Evolutionary conservation across 2,797 vertebrate species (phyloP).

Genomic region (Pampus argenteus): DNA sequence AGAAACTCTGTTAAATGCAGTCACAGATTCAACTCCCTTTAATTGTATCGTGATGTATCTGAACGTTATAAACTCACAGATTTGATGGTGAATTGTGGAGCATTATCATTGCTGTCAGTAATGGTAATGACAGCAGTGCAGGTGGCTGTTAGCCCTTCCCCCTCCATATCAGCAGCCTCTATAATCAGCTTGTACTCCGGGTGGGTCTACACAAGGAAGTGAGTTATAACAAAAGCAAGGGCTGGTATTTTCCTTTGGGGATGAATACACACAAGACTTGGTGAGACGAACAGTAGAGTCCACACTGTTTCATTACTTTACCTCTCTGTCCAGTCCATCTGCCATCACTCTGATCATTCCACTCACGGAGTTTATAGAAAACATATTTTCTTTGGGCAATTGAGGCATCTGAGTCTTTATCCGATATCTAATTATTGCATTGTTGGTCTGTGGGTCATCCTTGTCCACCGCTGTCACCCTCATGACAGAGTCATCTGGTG

Average conservation of each 20-base stretch:
- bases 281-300: not conserved
- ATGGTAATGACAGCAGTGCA: slow-evolving; percentile 82
- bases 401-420: slow-evolving; percentile 83
- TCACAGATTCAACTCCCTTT: not conserved
- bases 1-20: not conserved
- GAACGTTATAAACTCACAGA: slow-evolving; percentile 52
- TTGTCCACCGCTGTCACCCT: slow-evolving; percentile 85
- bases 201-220: slow-evolving; percentile 68
- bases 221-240: not conserved
- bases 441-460: slow-evolving; percentile 82
- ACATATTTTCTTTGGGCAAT: slow-evolving; percentile 75
- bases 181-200: slow-evolving; percentile 84
- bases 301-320: slow-evolving; percentile 41
- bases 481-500: slow-evolving; percentile 83
- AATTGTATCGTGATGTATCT: not conserved
- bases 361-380: slow-evolving; percentile 82
- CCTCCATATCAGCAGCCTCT: slow-evolving; percentile 86
- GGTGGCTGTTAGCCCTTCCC: slow-evolving; percentile 73
- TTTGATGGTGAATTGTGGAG: slow-evolving; percentile 79
- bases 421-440: slow-evolving; percentile 85
- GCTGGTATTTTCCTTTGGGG: too few relatives aligned
- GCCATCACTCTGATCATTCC: slow-evolving; percentile 85
- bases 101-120: slow-evolving; percentile 85
- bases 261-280: not conserved
- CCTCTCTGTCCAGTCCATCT: slow-evolving; percentile 89